A percentile compares a stretch with the other conserved stretches of the same genome.
Evolutionary conservation across 2,113 vertebrate genomes (phyloP).

Genomic region (Trogon surrucura): DNA sequence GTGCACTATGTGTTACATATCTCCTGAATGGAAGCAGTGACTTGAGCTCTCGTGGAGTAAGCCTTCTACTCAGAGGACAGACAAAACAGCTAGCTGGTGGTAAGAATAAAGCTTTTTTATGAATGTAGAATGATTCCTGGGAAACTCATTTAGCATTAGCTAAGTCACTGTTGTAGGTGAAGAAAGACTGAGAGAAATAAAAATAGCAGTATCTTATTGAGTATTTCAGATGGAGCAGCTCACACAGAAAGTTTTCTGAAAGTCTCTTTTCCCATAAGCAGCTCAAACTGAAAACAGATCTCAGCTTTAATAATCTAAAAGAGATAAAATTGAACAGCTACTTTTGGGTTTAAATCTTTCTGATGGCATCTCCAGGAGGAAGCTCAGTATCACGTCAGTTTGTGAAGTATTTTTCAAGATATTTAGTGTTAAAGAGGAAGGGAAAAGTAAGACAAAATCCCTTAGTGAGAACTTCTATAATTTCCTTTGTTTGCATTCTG

Average conservation of each 20-base stretch:
- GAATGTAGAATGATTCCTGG: neutral
- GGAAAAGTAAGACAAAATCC: constrained; percentile 2
- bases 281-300: constrained; percentile 4
- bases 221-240: neutral
- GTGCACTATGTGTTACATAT: neutral
- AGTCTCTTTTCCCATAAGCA: neutral
- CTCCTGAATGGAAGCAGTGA: neutral
- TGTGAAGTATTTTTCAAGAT: constrained; percentile 30
- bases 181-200: constrained; percentile 7
- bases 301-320: constrained; percentile 16
- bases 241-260: neutral
- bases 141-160: neutral
- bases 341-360: constrained; percentile 35
- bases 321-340: neutral
- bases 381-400: neutral
- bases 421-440: neutral
- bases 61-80: neutral
- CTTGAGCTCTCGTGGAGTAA: neutral
- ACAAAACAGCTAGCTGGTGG: neutral
- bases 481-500: constrained; percentile 44
- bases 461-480: neutral
- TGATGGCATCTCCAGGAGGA: neutral
- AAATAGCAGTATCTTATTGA: constrained; percentile 42
- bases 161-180: neutral
- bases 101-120: neutral